Conservation (phyloP, 2,113 vertebrate species). For the Sinocyclocheilus anshuiensis region DNA sequence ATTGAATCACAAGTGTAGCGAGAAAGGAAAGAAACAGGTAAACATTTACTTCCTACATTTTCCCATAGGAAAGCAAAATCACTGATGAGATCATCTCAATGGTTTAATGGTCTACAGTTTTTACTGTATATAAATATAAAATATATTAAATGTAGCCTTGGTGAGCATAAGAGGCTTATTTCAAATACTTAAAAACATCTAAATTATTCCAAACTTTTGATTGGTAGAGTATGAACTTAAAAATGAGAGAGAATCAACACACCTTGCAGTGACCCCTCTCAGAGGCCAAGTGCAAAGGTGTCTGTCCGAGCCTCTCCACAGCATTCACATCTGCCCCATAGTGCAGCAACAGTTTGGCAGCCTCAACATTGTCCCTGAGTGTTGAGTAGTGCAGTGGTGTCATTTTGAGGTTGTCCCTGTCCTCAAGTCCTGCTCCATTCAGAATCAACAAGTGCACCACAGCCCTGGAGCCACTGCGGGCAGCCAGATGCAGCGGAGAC, state of each 20-base stretch:
- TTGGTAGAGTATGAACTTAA: neutral
- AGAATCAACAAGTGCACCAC: neutral
- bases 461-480: constrained; percentile 61
- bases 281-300: constrained; percentile 54
- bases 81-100: neutral
- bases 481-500: constrained; percentile 56
- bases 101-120: too few species aligned
- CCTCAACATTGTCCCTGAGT: constrained; percentile 20
- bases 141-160: too few species aligned
- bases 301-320: constrained; percentile 43
- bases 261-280: constrained; percentile 54
- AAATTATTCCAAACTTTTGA: too few species aligned
- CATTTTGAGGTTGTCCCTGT: constrained; percentile 48
- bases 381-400: constrained; percentile 48
- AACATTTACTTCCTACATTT: neutral
- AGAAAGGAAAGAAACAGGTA: neutral
- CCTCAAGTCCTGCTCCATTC: constrained; percentile 42
- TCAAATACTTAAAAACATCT: too few species aligned
- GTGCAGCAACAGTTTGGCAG: constrained; percentile 56
- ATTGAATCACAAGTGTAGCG: neutral
- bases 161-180: too few species aligned
- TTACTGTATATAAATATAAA: too few species aligned
- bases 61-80: neutral
- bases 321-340: constrained; percentile 52
- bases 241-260: neutral